Evolutionary conservation across 2,888 invertebrate genomes (phyloP).

Genomic region (Boloria selene): DNA sequence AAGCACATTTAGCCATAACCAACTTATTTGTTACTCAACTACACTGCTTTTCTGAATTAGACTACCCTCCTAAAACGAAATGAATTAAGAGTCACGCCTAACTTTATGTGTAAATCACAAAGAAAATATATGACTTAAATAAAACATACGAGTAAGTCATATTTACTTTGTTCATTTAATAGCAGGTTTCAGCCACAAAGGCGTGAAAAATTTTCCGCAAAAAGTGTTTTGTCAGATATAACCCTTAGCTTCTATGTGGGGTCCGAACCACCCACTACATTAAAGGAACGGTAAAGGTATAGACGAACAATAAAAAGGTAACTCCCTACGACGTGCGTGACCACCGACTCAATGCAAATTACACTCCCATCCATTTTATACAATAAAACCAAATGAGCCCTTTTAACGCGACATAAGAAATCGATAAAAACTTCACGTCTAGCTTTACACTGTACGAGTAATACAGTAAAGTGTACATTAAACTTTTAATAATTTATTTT

Average conservation of each 20-base stretch:
- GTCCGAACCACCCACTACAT: constrained; percentile 55
- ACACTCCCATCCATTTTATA: constrained; percentile 78
- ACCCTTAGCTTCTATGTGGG: constrained; percentile 46
- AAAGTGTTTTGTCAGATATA: constrained; percentile 40
- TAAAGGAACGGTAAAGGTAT: constrained; percentile 64
- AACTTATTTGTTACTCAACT: too few species aligned
- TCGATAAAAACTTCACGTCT: constrained; percentile 69
- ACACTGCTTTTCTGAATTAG: not conserved
- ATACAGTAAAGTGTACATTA: constrained; percentile 25
- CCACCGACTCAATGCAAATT: constrained; percentile 79
- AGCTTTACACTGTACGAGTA: constrained; percentile 32
- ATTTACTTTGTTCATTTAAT: constrained; percentile 34
- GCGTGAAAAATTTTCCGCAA: constrained; percentile 34
- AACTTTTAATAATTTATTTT: constrained; percentile 1
- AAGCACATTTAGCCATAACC: too few species aligned
- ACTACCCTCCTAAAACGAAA: not conserved
- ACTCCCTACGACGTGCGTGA: constrained; percentile 70
- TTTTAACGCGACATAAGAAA: constrained; percentile 78
- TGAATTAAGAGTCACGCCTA: not conserved
- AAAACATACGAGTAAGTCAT: constrained; percentile 20
- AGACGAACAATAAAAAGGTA: constrained; percentile 71
- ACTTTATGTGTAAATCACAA: constrained; percentile 1
- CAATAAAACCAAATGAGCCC: constrained; percentile 80
- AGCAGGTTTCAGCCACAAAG: constrained; percentile 33
- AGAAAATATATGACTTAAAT: constrained; percentile 8